phyloP scores from a whole-genome alignment of 2,888 invertebrate genomes.

The Thymelicus lineola region DNA sequence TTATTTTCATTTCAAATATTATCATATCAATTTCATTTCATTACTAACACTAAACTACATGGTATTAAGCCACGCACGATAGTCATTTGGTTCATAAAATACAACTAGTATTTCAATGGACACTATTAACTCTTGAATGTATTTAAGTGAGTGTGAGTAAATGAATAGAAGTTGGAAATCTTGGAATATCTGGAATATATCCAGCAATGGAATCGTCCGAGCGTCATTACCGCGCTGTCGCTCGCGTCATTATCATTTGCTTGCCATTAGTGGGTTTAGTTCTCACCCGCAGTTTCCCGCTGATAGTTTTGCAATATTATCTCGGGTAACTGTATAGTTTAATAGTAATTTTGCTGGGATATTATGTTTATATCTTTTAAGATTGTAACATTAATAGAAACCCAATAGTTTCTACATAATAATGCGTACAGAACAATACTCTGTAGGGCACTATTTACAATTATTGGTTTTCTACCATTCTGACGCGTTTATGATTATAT shows the following conservation, averaged over 20 bases:
- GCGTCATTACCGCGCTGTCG: slow-evolving; percentile 31
- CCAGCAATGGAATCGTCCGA: slow-evolving; percentile 26
- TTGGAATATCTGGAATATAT: slow-evolving; percentile 34
- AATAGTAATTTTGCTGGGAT: slow-evolving; percentile 12
- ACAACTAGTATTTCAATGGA: too few species aligned
- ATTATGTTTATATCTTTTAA: not conserved
- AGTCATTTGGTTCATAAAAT: too few species aligned
- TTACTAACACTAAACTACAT: too few species aligned
- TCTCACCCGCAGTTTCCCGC: slow-evolving; percentile 22
- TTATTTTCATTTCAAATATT: too few species aligned
- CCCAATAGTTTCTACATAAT: not conserved
- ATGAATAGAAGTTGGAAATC: slow-evolving; percentile 12
- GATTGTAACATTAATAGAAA: not conserved
- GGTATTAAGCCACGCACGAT: too few species aligned
- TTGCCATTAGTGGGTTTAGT: slow-evolving; percentile 35
- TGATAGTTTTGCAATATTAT: slow-evolving; percentile 22
- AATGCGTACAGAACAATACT: not conserved
- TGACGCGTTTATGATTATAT: too few species aligned
- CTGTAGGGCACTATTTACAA: too few species aligned
- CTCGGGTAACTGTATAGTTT: slow-evolving; percentile 1
- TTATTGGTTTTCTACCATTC: too few species aligned
- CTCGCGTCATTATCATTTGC: slow-evolving; percentile 37
- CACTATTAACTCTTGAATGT: not conserved
- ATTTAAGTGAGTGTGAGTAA: not conserved
- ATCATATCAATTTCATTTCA: too few species aligned